Percentiles rank a stretch among this genome's conserved stretches.
These are phyloP conservation scores for Limenitis camilla DNA, from an alignment of 2,888 invertebrate genomes.

Conservation along the genomic window DNA sequence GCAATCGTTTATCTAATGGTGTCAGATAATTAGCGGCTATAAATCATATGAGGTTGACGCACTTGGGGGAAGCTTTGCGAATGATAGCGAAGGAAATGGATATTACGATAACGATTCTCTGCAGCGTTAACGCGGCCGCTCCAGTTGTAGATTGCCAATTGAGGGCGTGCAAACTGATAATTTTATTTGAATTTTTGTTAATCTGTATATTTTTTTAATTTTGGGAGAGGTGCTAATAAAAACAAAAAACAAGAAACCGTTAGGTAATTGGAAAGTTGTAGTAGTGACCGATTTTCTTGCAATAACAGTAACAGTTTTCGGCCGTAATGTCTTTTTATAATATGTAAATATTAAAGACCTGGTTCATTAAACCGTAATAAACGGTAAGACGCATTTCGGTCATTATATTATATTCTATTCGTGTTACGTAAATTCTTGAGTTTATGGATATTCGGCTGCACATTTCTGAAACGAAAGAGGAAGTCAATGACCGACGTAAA, in stretches of 20 bases:
- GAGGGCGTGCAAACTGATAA: constrained; percentile 1
- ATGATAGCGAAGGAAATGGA: constrained; percentile 52
- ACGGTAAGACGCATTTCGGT: too few relatives aligned
- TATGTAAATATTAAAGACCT: neutral
- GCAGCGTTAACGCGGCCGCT: constrained; percentile 25
- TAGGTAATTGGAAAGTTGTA: constrained; percentile 1
- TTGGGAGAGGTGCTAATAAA: neutral
- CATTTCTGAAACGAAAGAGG: constrained; percentile 1
- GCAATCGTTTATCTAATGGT: constrained; percentile 37
- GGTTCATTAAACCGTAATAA: too few relatives aligned
- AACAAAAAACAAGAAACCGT: neutral
- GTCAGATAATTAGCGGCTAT: constrained; percentile 45
- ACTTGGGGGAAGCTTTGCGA: constrained; percentile 31
- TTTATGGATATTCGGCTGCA: neutral
- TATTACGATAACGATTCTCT: constrained; percentile 49
- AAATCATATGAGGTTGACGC: constrained; percentile 44
- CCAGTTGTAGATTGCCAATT: constrained; percentile 10
- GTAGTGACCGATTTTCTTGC: neutral
- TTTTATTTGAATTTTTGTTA: neutral
- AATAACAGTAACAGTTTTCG: neutral
- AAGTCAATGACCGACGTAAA: constrained; percentile 5
- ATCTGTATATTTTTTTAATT: too few relatives aligned
- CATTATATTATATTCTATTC: neutral
- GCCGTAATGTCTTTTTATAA: neutral
- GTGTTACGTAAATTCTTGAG: neutral